These are phyloP conservation scores for Esox niger DNA, from an alignment of 2,113 vertebrate species.

Conservation along the genomic window DNA sequence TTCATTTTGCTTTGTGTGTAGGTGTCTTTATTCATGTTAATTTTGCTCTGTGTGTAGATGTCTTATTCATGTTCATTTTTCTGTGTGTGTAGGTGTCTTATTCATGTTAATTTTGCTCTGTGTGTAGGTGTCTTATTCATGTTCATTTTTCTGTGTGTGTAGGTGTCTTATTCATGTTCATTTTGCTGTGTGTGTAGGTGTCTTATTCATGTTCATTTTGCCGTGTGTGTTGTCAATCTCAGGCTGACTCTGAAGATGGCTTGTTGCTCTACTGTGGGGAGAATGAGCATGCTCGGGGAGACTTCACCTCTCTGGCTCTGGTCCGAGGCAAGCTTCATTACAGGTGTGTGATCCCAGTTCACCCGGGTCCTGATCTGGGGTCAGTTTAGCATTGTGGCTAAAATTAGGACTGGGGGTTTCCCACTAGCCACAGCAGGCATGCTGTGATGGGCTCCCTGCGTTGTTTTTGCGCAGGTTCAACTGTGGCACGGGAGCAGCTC, in stretches of 20 bases:
- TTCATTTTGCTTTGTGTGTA: slow-evolving; percentile 18
- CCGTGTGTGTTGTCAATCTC: slow-evolving; percentile 33
- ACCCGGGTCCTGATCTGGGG: no score
- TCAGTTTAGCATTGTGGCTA: no score
- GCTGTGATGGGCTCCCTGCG: neutral
- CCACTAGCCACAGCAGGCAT: no score
- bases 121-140: no score
- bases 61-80: no score
- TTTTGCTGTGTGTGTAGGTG: slow-evolving; percentile 14
- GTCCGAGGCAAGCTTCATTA: slow-evolving; percentile 83
- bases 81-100: no score
- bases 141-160: neutral
- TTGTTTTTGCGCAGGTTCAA: slow-evolving; percentile 79
- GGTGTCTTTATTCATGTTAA: slow-evolving; percentile 9
- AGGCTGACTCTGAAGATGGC: slow-evolving; percentile 89
- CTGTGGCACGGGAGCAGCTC: slow-evolving; percentile 87
- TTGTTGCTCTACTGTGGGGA: slow-evolving; percentile 93
- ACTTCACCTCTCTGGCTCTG: slow-evolving; percentile 87
- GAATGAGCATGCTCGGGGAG: slow-evolving; percentile 85
- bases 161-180: neutral
- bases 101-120: no score
- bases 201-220: slow-evolving; percentile 14
- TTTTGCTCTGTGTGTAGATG: slow-evolving; percentile 37
- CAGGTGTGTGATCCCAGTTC: slow-evolving; percentile 72
- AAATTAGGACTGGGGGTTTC: no score